These are phyloP conservation scores for Bibio marci DNA, from an alignment of 2,888 invertebrate species.

Conservation along the genomic window DNA sequence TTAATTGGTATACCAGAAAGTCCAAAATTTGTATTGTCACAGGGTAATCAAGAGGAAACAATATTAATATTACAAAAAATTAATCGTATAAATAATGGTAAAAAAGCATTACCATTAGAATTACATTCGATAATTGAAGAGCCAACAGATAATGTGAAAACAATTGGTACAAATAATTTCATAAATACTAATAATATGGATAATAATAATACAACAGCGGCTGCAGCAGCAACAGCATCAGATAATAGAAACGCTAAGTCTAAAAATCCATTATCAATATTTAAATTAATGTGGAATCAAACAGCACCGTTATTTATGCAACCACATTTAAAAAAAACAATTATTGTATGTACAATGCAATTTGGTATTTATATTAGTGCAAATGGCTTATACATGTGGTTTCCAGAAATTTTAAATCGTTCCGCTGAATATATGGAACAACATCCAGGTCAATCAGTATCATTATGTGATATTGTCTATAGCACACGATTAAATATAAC, in stretches of 20 bases:
- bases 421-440: constrained; percentile 17
- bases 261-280: constrained; percentile 8
- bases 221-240: too few species aligned
- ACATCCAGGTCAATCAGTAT: constrained; percentile 15
- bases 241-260: constrained; percentile 10
- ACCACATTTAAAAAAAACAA: constrained; percentile 17
- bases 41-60: constrained; percentile 17
- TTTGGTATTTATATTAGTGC: constrained; percentile 22
- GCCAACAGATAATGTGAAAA: background rate
- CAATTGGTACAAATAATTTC: background rate
- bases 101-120: constrained; percentile 12
- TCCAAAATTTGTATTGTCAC: constrained; percentile 21
- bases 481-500: constrained; percentile 8
- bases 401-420: constrained; percentile 22
- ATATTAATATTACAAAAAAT: constrained; percentile 17
- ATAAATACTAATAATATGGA: constrained; percentile 5
- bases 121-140: background rate
- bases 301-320: constrained; percentile 22
- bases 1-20: constrained; percentile 23
- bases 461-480: constrained; percentile 20
- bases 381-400: constrained; percentile 25
- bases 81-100: constrained; percentile 17
- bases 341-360: constrained; percentile 20
- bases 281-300: constrained; percentile 21
- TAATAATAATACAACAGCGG: constrained; percentile 10